Evolutionary conservation across 2,797 vertebrate species (phyloP), one percentile per base, ranked within the genome.

Genomic region (Siniperca obscura): DNA sequence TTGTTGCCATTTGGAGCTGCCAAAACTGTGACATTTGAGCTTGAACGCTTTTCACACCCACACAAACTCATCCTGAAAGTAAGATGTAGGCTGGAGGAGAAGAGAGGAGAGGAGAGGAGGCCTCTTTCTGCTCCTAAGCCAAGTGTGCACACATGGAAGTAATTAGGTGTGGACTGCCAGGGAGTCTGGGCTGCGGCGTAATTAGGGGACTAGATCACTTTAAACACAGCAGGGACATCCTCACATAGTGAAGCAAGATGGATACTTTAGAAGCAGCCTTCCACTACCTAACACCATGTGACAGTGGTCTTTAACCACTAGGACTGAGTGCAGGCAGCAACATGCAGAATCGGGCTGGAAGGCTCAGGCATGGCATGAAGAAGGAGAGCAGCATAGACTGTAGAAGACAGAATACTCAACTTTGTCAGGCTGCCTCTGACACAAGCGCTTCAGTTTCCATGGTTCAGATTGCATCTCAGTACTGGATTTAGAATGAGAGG

Each of bases 141-240:
- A 89, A 90, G 67, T 72, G 78, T 67, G 38, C 81, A 92, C 94
- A 94, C 81, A 93, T 94, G 93, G 91, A 92, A 91, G 88, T 86
- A 84, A 92, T 95, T 92, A 94, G 81, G 61, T 52, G 87, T 27
- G 85, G 74, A 91, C 86, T 90, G 93, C 87, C 92, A 88, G 73
- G 70, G 84, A 92, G 91, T 94, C 93, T 93, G 87, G 87, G 85
- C 82, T 67, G 65, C 19, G 56, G 88, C 38, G 38, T 91, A 92
- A 94, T 94, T 90, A 94, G 70, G 89, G 84, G 91, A 94, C 94
- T 82, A 91, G 87, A 94, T 93, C 90, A 92, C 89, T 90, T 92
- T 89, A 83, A 90, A 89, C 91, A 74, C 90, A 94, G 93, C 89
- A 52, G 90, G 91, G 88, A 91, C 88, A 87, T 94, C 93, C 89